These are phyloP conservation scores for Gymnorhina tibicen DNA, from an alignment of 2,113 vertebrate genomes.

Conservation along the genomic window DNA sequence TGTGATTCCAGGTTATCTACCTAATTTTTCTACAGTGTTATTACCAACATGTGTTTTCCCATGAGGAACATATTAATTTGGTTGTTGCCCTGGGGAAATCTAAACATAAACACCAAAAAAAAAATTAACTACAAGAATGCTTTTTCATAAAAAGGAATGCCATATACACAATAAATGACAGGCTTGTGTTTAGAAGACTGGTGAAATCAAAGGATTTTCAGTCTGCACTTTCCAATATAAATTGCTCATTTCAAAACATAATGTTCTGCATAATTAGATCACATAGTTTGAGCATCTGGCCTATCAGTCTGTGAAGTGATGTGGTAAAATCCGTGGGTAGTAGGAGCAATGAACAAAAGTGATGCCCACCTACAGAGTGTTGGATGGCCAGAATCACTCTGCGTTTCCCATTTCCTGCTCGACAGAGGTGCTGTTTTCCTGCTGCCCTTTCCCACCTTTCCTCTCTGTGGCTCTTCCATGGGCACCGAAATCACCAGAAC, in stretches of 20 bases:
- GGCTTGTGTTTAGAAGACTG: neutral
- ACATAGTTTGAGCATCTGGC: neutral
- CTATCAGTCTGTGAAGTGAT: neutral
- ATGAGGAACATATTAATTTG: conserved; percentile 33
- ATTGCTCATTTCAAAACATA: conserved; percentile 20
- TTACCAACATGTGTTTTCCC: conserved; percentile 49
- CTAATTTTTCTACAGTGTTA: conserved; percentile 37
- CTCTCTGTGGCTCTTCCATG: neutral
- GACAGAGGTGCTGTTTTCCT: neutral
- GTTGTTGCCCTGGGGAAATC: conserved; percentile 20
- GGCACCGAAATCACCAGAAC: neutral
- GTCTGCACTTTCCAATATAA: neutral
- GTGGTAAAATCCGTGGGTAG: neutral
- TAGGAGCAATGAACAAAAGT: neutral
- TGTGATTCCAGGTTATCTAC: conserved; percentile 54
- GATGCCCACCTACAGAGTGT: neutral
- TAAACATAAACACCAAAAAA: neutral
- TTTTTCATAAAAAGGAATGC: conserved; percentile 6
- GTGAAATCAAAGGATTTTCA: conserved; percentile 30
- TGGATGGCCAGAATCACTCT: neutral
- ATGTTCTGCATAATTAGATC: conserved; percentile 37
- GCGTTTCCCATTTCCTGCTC: neutral
- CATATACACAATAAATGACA: neutral
- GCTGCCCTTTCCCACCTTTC: neutral
- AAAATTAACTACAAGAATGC: neutral